phyloP scores from a whole-genome alignment of 2,888 invertebrate genomes.

The Drosophila formosana region DNA sequence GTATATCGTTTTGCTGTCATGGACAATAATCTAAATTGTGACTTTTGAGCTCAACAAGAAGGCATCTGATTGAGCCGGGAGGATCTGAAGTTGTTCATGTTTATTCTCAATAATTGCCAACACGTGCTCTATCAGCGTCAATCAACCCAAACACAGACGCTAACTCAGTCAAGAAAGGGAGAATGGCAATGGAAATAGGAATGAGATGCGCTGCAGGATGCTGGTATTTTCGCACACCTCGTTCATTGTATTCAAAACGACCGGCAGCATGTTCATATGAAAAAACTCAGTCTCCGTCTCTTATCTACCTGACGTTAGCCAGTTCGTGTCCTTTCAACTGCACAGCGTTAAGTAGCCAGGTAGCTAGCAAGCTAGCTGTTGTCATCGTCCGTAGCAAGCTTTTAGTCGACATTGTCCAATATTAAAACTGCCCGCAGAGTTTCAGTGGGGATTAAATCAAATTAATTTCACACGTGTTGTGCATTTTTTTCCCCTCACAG shows the following conservation, averaged over 20 bases:
- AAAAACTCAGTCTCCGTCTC: neutral
- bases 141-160: slow-evolving; percentile 66
- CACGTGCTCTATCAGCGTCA: slow-evolving; percentile 83
- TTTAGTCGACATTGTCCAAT: slow-evolving; percentile 19
- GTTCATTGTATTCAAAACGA: slow-evolving; percentile 64
- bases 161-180: neutral
- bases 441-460: slow-evolving; percentile 83
- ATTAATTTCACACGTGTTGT: slow-evolving; percentile 83
- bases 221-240: slow-evolving; percentile 70
- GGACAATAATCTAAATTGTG: no score
- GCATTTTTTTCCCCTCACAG: slow-evolving; percentile 45
- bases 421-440: slow-evolving; percentile 62
- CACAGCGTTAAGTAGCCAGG: slow-evolving; percentile 68
- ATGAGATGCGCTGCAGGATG: slow-evolving; percentile 39
- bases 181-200: neutral
- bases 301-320: slow-evolving; percentile 28
- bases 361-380: slow-evolving; percentile 40
- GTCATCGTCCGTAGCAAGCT: slow-evolving; percentile 60
- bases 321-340: slow-evolving; percentile 14
- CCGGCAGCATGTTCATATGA: slow-evolving; percentile 59
- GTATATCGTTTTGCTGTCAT: no score
- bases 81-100: slow-evolving; percentile 55
- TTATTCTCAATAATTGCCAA: slow-evolving; percentile 81
- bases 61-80: slow-evolving; percentile 55
- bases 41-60: slow-evolving; percentile 44